A percentile compares a stretch with the other conserved stretches of the same genome.
Evolutionary conservation across 2,888 invertebrate species (phyloP).

Genomic region (Xestobium rufovillosum): DNA sequence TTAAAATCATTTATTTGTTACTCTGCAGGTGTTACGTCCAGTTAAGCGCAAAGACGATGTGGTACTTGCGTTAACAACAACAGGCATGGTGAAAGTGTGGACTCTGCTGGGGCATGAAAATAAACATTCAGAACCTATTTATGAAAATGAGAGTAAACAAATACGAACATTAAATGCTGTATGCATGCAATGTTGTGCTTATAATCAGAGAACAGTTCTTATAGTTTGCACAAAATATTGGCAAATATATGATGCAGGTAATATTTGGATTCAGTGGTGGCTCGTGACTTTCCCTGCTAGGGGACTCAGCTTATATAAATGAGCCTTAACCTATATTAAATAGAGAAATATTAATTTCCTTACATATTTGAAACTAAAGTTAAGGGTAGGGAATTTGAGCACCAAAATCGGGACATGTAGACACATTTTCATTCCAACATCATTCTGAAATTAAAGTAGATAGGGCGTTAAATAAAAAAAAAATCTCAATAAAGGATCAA

Average conservation of each 20-base stretch:
- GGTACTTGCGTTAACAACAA: slow-evolving; percentile 88
- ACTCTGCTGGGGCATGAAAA: slow-evolving; percentile 83
- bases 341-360: no score
- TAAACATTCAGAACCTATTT: slow-evolving; percentile 79
- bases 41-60: slow-evolving; percentile 88
- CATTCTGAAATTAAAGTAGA: no score
- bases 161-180: slow-evolving; percentile 91
- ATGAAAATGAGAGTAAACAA: slow-evolving; percentile 96
- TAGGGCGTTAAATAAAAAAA: no score
- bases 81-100: slow-evolving; percentile 97
- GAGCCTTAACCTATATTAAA: no score
- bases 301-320: no score
- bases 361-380: no score
- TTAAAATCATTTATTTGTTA: not conserved
- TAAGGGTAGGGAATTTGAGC: no score
- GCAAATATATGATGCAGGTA: slow-evolving; percentile 82
- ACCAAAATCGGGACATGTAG: no score
- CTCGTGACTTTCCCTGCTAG: no score
- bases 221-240: slow-evolving; percentile 96
- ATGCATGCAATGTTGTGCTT: slow-evolving; percentile 86
- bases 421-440: no score
- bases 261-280: no score
- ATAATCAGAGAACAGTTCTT: slow-evolving; percentile 93
- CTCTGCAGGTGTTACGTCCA: slow-evolving; percentile 55
- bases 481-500: no score